Conservation (phyloP, 2,888 invertebrate genomes). For the Epinotia bilunana region DNA sequence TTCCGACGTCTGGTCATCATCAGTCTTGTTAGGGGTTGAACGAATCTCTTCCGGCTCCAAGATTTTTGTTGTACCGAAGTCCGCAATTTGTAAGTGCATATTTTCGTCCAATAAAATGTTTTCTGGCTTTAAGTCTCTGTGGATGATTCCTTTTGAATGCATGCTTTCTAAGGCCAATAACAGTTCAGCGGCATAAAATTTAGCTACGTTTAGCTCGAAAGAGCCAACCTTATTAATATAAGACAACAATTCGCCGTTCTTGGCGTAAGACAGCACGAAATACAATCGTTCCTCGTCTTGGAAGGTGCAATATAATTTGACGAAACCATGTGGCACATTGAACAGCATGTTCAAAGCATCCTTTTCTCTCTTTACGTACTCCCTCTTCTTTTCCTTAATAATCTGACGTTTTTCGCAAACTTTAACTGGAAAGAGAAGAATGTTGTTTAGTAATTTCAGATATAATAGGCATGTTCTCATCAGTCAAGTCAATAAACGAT, state of each 20-base stretch:
- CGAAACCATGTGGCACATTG: slow-evolving; percentile 93
- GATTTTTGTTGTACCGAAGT: slow-evolving; percentile 98
- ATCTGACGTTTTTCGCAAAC: slow-evolving; percentile 98
- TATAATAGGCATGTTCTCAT: background rate
- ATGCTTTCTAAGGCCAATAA: slow-evolving; percentile 96
- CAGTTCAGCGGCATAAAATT: slow-evolving; percentile 98
- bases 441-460: slow-evolving; percentile 23
- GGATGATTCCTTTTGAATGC: slow-evolving; percentile 94
- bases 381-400: slow-evolving; percentile 95
- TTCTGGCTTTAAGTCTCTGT: slow-evolving; percentile 98
- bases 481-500: background rate
- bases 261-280: slow-evolving; percentile 97
- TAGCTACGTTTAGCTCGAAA: slow-evolving; percentile 94
- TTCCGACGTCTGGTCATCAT: slow-evolving; percentile 62
- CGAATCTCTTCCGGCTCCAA: slow-evolving; percentile 77
- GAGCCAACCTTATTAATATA: slow-evolving; percentile 96
- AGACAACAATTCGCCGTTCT: slow-evolving; percentile 96
- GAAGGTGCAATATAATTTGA: slow-evolving; percentile 97
- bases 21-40: slow-evolving; percentile 56
- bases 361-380: slow-evolving; percentile 97
- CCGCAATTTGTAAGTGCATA: slow-evolving; percentile 98
- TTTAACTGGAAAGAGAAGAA: slow-evolving; percentile 90
- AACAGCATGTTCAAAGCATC: slow-evolving; percentile 95
- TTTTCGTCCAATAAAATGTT: slow-evolving; percentile 97
- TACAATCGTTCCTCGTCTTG: slow-evolving; percentile 96